Evolutionary conservation across 2,888 invertebrate genomes (phyloP), one percentile per base, ranked within the genome.

Genomic region (Halocaridina rubra): DNA sequence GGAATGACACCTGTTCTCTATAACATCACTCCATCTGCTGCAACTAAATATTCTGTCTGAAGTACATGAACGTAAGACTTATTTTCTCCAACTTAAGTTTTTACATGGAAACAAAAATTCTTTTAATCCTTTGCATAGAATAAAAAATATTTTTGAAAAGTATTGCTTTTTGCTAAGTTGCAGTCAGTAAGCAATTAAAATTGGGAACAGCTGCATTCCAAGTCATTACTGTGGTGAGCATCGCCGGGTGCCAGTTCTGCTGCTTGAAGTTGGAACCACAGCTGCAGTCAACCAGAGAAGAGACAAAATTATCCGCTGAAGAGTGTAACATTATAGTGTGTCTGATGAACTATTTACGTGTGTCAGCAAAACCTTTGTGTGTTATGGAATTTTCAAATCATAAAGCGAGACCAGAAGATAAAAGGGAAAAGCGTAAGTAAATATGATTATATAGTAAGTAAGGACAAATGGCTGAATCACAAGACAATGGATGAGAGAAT

Each of bases 241-340:
- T n/a, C 69, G 69, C 69, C 69, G 69, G 69, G 69, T 69, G 69
- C 69, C 69, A 30, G 69, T 69, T 69, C 69, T 30, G 30, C 69
- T 29, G 69, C 69, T 69, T 27, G n/a, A n/a, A 53, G 53, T 53
- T 53, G 53, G 53, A n/a, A 4, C 53, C 16, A 19, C 19, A 53
- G 53, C 53, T 53, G 53, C 53, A 5, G 16, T 19, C 16, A 53
- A 19, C 53, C 53, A 53, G 16, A 53, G 19, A 16, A 53, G 53
- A 53, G 53, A 53, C 16, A 53, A 19, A n/a, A n/a, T n/a, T 53
- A 19, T 53, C 53, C 19, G 53, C 53, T 53, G 53, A 19, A 53
- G 53, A 53, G 53, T 53, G n/a, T 16, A 53, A 53, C n/a, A 19
- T 53, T n/a, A 53, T 53, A 53, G 19, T 53, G 53, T 53, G 53